Conservation (phyloP, 2,113 vertebrate genomes). For the Silurus glanis region DNA sequence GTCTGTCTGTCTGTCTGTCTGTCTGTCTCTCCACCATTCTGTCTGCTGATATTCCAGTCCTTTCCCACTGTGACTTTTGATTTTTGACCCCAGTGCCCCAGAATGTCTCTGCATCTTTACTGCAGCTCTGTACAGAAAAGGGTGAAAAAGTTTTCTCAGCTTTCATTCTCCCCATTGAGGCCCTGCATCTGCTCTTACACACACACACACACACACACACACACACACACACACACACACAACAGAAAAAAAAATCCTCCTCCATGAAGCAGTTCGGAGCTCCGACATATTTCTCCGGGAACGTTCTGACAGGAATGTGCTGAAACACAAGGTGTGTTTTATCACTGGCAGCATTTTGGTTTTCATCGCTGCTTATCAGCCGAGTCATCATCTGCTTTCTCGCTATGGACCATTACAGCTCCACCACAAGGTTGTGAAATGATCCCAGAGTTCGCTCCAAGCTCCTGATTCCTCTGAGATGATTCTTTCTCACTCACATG, state of each 20-base stretch:
- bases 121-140: not conserved
- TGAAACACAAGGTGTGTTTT: conserved; percentile 41
- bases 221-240: too few species aligned
- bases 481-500: not conserved
- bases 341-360: conserved; percentile 48
- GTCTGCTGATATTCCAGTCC: not conserved
- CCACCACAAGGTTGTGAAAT: conserved; percentile 62
- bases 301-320: conserved; percentile 47
- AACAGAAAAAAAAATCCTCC: not conserved
- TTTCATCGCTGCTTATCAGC: conserved; percentile 56
- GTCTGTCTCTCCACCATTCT: not conserved
- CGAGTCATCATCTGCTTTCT: conserved; percentile 48
- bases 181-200: not conserved
- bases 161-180: not conserved
- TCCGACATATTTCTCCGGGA: not conserved
- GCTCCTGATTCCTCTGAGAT: conserved; percentile 44
- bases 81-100: not conserved
- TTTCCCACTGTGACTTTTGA: not conserved
- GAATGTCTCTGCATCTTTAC: not conserved
- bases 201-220: not conserved
- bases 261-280: conserved; percentile 8
- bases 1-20: not conserved
- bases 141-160: not conserved
- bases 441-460: conserved; percentile 53
- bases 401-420: conserved; percentile 45